Evolutionary conservation across 2,888 invertebrate species (phyloP).

Genomic region (Platycheirus rosarum): DNA sequence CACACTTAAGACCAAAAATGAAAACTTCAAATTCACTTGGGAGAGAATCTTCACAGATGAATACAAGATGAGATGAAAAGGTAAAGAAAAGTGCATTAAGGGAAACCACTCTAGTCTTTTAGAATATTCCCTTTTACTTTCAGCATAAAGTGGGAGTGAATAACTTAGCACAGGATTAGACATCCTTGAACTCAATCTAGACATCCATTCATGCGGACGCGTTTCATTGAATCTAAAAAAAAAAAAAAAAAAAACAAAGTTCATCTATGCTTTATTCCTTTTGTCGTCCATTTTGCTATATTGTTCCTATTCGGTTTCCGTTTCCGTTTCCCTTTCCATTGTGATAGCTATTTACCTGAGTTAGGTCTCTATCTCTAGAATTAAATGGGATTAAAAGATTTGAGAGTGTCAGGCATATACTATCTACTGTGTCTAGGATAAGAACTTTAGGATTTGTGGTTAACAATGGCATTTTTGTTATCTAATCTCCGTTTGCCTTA

Average conservation of each 20-base stretch:
- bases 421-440: not conserved
- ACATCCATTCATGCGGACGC: constrained; percentile 51
- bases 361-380: constrained; percentile 42
- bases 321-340: constrained; percentile 17
- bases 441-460: not conserved
- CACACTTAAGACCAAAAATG: constrained; percentile 5
- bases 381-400: constrained; percentile 65
- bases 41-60: not conserved
- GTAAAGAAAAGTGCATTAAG: constrained; percentile 27
- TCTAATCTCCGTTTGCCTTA: too few relatives aligned
- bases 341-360: constrained; percentile 23
- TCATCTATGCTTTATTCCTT: not conserved
- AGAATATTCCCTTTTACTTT: not conserved
- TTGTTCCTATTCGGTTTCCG: constrained; percentile 8
- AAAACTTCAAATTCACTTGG: constrained; percentile 32
- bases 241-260: not conserved
- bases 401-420: constrained; percentile 51
- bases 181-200: constrained; percentile 53
- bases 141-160: constrained; percentile 36
- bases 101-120: constrained; percentile 5
- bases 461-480: constrained; percentile 2
- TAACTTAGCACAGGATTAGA: constrained; percentile 55
- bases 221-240: constrained; percentile 24
- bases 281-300: constrained; percentile 3
- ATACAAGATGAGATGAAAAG: constrained; percentile 8